Evolutionary conservation across 1,140 invertebrate genomes (phyloP).

Genomic region (Brachionus rotundiformis): DNA sequence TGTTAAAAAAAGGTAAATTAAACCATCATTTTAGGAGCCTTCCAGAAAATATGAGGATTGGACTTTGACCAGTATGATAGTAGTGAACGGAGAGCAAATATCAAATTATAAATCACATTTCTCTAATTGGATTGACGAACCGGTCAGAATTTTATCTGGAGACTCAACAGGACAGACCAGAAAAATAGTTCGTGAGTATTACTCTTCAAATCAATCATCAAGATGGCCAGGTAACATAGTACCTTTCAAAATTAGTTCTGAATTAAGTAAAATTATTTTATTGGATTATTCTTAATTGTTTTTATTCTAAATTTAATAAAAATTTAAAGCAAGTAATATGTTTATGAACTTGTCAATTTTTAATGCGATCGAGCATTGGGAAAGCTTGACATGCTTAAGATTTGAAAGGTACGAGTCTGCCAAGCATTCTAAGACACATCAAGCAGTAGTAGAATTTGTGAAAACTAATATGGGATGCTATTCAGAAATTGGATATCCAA

Average conservation of each 20-base stretch:
- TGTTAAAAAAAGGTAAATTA: too few relatives aligned
- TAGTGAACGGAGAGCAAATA: not conserved
- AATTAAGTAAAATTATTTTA: constrained; percentile 7
- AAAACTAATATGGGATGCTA: constrained; percentile 16
- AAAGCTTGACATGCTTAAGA: constrained; percentile 11
- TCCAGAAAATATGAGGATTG: not conserved
- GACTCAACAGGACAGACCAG: not conserved
- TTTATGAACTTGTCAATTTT: constrained; percentile 13
- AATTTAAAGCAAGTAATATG: not conserved
- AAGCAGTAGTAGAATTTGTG: not conserved
- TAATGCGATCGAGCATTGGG: constrained; percentile 29
- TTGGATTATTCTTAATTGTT: too few relatives aligned
- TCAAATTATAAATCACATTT: not conserved
- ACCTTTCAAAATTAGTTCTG: not conserved
- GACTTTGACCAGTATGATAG: not conserved
- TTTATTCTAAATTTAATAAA: not conserved
- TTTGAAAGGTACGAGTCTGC: not conserved
- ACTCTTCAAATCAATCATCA: not conserved
- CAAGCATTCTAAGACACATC: not conserved
- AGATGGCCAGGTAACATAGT: constrained; percentile 17
- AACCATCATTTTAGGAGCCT: not conserved
- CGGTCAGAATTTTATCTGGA: not conserved
- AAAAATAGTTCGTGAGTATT: not conserved
- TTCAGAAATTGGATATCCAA: constrained; percentile 3
- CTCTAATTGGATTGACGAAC: not conserved